Base-by-base conservation (phyloP, 2,797 vertebrate species). In the Hippocampus kuda region DNA sequence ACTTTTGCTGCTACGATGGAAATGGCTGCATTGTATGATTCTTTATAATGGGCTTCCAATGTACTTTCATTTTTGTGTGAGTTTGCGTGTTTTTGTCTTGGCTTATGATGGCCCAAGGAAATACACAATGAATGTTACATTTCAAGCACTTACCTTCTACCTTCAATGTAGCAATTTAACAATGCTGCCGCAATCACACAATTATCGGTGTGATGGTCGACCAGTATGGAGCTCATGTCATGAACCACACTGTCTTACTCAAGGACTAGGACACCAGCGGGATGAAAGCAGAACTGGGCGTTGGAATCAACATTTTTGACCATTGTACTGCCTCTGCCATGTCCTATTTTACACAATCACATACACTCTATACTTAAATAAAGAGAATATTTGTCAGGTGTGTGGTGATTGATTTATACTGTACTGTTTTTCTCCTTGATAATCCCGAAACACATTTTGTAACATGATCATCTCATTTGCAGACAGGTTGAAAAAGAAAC, bases 21-120 rank as follows among this genome's bases (percentile, higher is more conserved):
- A 38, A 44, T 26, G 5, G 5, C 3, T 65, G n/a, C 24, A 63
- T 65, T 65, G 24, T 27, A 48, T 27, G n/a, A 27, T 48, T 4
- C 13, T 11, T 65, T 59, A 16, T n/a, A 66, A 61, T 63, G 2
- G 4, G 68, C 73, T 65, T 44, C 1, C 68, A 59, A 64, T 63
- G 3, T 5, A 69, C 73, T 66, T 44, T 1, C 67, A 59, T 24
- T 9, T 38, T 38, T 38, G 34, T 38, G 34, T 38, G 34, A 8
- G 12, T n/a, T n/a, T 71, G n/a, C 1, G 6, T 38, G 34, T 27
- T 53, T 59, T 63, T 61, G 60, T 27, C 44, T 69, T 72, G 54
- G 30, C 66, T 66, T 27, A n/a, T 74, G 20, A 65, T 74, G 60
- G 61, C 73, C 20, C 24, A 79, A 69, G 73, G 74, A 67, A 71